Conservation (phyloP, 2,113 vertebrate genomes). For the Trichechus manatus region DNA sequence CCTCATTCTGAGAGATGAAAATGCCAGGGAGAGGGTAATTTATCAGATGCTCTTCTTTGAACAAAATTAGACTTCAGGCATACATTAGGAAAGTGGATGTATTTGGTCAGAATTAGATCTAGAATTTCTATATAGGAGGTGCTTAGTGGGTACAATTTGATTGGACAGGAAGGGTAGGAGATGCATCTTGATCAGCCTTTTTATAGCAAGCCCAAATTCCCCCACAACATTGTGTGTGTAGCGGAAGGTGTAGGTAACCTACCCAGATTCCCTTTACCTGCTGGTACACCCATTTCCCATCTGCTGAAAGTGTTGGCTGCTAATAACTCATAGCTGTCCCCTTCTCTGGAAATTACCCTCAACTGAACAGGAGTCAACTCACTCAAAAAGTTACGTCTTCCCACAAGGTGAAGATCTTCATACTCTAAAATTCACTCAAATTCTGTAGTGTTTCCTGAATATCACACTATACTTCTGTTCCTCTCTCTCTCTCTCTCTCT, state of each 20-base stretch:
- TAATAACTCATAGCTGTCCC: background rate
- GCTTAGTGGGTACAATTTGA: background rate
- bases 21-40: background rate
- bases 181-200: background rate
- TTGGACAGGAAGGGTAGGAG: background rate
- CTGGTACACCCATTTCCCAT: accelerated
- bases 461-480: background rate
- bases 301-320: background rate
- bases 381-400: background rate
- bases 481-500: background rate
- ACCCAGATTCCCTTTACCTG: background rate
- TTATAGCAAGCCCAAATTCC: background rate
- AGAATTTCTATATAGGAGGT: background rate
- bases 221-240: background rate
- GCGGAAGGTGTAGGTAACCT: background rate
- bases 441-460: background rate
- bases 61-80: background rate
- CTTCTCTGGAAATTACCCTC: background rate
- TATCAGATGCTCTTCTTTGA: background rate
- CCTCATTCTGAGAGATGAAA: background rate
- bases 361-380: background rate
- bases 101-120: background rate
- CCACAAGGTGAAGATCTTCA: background rate
- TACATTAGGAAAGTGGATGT: background rate
- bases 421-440: background rate